These are phyloP conservation scores for Agrypnia vestita DNA, from an alignment of 1,140 invertebrate genomes.

Conservation along the genomic window DNA sequence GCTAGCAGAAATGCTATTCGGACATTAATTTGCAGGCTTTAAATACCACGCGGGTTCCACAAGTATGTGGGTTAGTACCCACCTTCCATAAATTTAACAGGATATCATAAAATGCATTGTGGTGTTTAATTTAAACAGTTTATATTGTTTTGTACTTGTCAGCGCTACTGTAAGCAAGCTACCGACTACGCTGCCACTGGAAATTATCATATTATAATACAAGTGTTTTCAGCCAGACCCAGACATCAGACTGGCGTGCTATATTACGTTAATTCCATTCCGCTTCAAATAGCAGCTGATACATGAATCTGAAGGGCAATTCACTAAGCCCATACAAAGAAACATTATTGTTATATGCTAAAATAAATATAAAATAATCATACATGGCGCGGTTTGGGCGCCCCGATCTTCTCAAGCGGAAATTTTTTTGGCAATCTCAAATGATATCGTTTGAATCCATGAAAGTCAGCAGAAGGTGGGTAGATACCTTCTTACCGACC, in stretches of 20 bases:
- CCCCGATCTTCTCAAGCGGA: background rate
- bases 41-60: too few species aligned
- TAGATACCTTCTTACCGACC: too few species aligned
- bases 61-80: too few species aligned
- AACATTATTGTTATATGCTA: background rate
- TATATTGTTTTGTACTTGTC: too few species aligned
- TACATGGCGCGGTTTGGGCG: background rate
- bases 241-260: background rate
- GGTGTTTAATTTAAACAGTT: too few species aligned
- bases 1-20: too few species aligned
- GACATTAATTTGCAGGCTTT: too few species aligned
- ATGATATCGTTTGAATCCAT: slow-evolving; percentile 6
- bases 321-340: background rate
- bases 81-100: too few species aligned
- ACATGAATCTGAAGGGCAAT: slow-evolving; percentile 32
- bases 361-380: slow-evolving; percentile 24
- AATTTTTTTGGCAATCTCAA: background rate
- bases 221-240: background rate
- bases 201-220: slow-evolving; percentile 1
- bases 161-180: background rate
- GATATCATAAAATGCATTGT: too few species aligned
- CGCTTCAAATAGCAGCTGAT: slow-evolving; percentile 31
- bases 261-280: slow-evolving; percentile 14
- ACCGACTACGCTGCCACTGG: background rate
- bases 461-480: background rate